These are phyloP conservation scores for Meiosimyza decipiens DNA, from an alignment of 2,888 invertebrate species.

Conservation along the genomic window DNA sequence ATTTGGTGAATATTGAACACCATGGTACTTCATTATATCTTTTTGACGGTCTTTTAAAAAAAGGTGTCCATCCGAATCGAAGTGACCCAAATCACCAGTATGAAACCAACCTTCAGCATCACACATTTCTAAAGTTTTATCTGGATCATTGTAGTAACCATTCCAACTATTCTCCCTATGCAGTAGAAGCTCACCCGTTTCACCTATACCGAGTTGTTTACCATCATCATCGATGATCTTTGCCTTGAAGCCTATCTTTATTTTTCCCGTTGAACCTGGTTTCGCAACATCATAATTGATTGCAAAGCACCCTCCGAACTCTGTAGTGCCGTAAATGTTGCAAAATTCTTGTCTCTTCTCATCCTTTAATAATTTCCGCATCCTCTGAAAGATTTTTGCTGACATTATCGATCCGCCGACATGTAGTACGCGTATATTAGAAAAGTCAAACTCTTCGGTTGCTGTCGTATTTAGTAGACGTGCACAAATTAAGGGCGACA, in stretches of 20 bases:
- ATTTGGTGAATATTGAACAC: slow-evolving; percentile 57
- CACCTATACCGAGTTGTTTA: slow-evolving; percentile 49
- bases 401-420: slow-evolving; percentile 50
- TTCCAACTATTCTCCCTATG: slow-evolving; percentile 51
- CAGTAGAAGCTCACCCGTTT: slow-evolving; percentile 57
- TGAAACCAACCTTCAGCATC: slow-evolving; percentile 58
- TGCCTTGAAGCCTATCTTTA: slow-evolving; percentile 49
- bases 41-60: slow-evolving; percentile 60
- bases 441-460: slow-evolving; percentile 38
- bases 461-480: neutral
- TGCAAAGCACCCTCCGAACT: slow-evolving; percentile 49
- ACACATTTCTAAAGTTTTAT: slow-evolving; percentile 51
- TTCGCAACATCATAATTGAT: slow-evolving; percentile 50
- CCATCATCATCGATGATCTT: slow-evolving; percentile 57
- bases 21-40: slow-evolving; percentile 60
- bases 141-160: slow-evolving; percentile 58
- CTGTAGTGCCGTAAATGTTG: slow-evolving; percentile 54
- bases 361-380: slow-evolving; percentile 36
- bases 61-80: slow-evolving; percentile 58
- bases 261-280: slow-evolving; percentile 53
- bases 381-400: slow-evolving; percentile 35
- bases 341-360: slow-evolving; percentile 38
- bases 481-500: slow-evolving; percentile 45
- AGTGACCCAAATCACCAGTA: slow-evolving; percentile 40
- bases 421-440: slow-evolving; percentile 49